Percentiles rank a stretch among this genome's conserved stretches.
These are phyloP conservation scores for Zosterops borbonicus DNA, from an alignment of 2,113 vertebrate species.

Conservation along the genomic window DNA sequence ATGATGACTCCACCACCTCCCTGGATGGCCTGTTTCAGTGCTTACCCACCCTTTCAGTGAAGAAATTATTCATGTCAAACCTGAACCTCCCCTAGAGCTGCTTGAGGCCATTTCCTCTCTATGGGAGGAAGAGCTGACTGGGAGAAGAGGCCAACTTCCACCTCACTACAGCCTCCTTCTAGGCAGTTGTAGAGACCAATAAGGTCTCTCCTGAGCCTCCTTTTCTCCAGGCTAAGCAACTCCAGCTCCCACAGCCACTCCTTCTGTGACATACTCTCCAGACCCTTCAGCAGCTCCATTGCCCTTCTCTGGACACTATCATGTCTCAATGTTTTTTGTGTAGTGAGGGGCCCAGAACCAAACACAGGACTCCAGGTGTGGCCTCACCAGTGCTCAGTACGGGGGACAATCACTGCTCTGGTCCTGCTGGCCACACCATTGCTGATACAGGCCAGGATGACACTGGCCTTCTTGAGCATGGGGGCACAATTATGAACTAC, in stretches of 20 bases:
- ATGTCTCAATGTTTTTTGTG: neutral
- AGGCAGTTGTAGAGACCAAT: too few relatives aligned
- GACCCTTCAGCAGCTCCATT: neutral
- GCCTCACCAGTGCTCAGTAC: neutral
- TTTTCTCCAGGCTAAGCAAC: neutral
- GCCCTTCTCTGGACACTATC: neutral
- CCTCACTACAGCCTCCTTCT: neutral
- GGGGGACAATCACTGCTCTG: too few relatives aligned
- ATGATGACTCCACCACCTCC: neutral
- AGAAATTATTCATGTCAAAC: neutral
- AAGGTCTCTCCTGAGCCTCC: neutral
- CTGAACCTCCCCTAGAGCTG: neutral
- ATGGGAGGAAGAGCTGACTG: neutral
- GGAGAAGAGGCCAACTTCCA: neutral
- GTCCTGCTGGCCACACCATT: neutral
- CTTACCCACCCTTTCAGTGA: neutral
- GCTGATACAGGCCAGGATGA: neutral
- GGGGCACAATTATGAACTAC: neutral
- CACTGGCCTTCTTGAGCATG: neutral
- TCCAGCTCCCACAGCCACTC: neutral
- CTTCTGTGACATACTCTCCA: neutral
- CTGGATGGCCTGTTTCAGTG: neutral
- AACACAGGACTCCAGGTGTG: accelerated
- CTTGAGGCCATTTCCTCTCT: neutral
- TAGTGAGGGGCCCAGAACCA: neutral